Evolutionary conservation across 1,140 invertebrate genomes (phyloP).

Genomic region (Mya arenaria): DNA sequence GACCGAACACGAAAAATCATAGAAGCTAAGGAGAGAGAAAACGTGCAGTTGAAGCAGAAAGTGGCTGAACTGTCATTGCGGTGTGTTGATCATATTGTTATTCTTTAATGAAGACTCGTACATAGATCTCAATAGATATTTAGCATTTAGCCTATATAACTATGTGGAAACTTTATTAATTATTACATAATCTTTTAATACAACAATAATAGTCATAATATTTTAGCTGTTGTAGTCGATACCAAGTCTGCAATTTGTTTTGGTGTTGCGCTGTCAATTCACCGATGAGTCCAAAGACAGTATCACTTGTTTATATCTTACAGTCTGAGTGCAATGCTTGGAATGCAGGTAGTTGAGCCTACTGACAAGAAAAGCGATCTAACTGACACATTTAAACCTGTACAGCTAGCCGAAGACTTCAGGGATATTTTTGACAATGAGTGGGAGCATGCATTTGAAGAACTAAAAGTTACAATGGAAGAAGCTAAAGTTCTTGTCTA

Average conservation of each 20-base stretch:
- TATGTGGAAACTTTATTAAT: too few relatives aligned
- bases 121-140: too few relatives aligned
- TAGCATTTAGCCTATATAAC: too few relatives aligned
- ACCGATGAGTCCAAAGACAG: too few relatives aligned
- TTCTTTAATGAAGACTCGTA: too few relatives aligned
- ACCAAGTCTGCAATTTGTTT: too few relatives aligned
- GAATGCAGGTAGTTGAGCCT: constrained; percentile 19
- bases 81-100: not conserved
- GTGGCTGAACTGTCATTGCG: constrained; percentile 22
- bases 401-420: constrained; percentile 28
- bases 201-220: too few relatives aligned
- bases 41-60: constrained; percentile 34
- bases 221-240: too few relatives aligned
- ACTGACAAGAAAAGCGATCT: constrained; percentile 40
- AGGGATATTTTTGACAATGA: constrained; percentile 36
- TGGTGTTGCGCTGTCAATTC: too few relatives aligned
- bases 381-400: constrained; percentile 34
- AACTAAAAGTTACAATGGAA: constrained; percentile 22
- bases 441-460: constrained; percentile 26
- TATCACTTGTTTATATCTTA: too few relatives aligned
- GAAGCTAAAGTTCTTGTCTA: constrained; percentile 45
- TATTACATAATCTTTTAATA: too few relatives aligned
- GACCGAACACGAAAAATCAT: constrained; percentile 47
- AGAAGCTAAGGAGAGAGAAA: constrained; percentile 44
- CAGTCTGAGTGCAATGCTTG: constrained; percentile 39